Conservation (phyloP, 2,888 invertebrate genomes). For the Tridacna gigas region DNA sequence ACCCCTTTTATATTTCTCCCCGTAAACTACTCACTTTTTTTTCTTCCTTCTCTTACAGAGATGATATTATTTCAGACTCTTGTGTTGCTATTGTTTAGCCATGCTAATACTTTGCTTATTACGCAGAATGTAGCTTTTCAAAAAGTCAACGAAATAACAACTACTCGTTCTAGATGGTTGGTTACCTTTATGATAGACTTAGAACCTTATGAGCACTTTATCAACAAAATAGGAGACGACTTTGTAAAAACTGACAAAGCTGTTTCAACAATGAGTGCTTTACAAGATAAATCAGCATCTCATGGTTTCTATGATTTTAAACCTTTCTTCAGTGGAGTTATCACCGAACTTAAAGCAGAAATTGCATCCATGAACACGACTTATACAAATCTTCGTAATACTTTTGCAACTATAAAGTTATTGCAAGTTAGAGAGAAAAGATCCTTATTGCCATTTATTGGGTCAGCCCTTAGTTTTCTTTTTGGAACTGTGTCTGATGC, state of each 20-base stretch:
- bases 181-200: neutral
- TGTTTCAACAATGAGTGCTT: neutral
- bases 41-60: neutral
- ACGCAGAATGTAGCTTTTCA: neutral
- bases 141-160: neutral
- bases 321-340: neutral
- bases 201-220: neutral
- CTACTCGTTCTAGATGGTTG: neutral
- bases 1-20: too few species aligned
- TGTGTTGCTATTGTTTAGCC: neutral
- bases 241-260: neutral
- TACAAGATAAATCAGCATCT: neutral
- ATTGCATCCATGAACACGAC: neutral
- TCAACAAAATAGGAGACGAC: neutral
- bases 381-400: too few species aligned
- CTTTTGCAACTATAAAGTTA: neutral
- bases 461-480: too few species aligned
- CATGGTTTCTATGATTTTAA: neutral
- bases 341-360: neutral
- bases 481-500: too few species aligned
- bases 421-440: neutral
- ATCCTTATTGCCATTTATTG: too few species aligned
- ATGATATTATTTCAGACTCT: neutral
- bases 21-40: neutral
- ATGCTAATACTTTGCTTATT: neutral